Evolutionary conservation across 2,888 invertebrate genomes (phyloP).

Genomic region (Anorthoa munda): DNA sequence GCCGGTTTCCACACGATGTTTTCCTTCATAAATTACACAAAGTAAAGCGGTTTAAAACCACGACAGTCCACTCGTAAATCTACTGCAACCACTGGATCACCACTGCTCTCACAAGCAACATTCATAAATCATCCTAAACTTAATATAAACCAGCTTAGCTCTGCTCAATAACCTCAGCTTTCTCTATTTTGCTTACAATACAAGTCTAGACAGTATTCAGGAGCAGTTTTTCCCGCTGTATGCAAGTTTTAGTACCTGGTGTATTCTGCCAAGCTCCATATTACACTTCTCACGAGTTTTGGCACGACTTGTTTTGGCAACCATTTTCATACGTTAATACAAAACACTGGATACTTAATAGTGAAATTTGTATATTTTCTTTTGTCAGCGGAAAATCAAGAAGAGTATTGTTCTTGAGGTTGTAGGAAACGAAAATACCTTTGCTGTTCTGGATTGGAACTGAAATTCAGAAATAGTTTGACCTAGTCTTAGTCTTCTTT

Average conservation of each 20-base stretch:
- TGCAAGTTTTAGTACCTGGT: constrained; percentile 57
- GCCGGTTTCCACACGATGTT: no score
- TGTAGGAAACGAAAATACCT: neutral
- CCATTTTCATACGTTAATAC: constrained; percentile 50
- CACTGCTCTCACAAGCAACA: no score
- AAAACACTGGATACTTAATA: constrained; percentile 43
- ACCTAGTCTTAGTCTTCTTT: neutral
- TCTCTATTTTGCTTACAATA: neutral
- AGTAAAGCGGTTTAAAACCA: no score
- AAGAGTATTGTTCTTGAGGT: constrained; percentile 10
- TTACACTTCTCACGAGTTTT: constrained; percentile 54
- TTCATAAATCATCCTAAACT: no score
- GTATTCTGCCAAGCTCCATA: constrained; percentile 52
- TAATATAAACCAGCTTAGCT: no score
- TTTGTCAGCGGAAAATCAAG: constrained; percentile 28
- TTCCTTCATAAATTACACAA: no score
- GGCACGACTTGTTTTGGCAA: constrained; percentile 59
- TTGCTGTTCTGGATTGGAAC: neutral
- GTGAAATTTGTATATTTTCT: constrained; percentile 21
- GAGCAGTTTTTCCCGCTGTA: constrained; percentile 15
- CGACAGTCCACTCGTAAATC: no score
- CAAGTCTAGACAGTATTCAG: constrained; percentile 1
- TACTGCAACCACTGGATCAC: no score
- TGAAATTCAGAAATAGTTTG: constrained; percentile 2
- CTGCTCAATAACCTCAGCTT: no score